Percentiles rank a stretch among this genome's conserved stretches.
Conservation (phyloP, 2,113 vertebrate species). For the Ancistrus triradiatus region DNA sequence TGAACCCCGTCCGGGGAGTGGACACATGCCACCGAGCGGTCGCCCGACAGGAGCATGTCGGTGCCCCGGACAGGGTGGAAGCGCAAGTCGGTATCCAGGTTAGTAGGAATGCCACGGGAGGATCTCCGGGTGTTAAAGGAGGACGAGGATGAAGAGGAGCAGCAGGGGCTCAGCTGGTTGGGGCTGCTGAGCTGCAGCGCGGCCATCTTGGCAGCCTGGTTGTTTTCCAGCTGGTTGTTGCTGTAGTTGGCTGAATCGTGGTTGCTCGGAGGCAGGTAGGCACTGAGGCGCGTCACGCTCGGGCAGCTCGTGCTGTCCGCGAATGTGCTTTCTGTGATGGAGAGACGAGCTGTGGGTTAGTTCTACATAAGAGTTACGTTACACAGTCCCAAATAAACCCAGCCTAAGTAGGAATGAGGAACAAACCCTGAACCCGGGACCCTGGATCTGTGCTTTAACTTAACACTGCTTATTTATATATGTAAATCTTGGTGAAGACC, state of each 20-base stretch:
- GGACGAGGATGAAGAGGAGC: conserved; percentile 58
- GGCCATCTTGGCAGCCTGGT: conserved; percentile 92
- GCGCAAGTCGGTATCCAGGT: conserved; percentile 85
- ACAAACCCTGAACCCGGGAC: too few species aligned
- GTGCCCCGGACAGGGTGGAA: conserved; percentile 88
- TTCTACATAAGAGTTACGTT: too few species aligned
- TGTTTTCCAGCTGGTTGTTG: conserved; percentile 96
- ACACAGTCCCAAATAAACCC: too few species aligned
- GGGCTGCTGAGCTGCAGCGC: conserved; percentile 79
- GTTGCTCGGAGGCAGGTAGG: conserved; percentile 90
- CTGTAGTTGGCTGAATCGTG: conserved; percentile 96
- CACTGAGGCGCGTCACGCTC: conserved; percentile 83
- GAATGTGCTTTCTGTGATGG: conserved; percentile 83
- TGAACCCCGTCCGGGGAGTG: conserved; percentile 88
- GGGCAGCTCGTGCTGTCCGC: conserved; percentile 88
- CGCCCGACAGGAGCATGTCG: conserved; percentile 86
- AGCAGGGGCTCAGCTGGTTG: conserved; percentile 82
- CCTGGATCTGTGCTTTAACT: too few species aligned
- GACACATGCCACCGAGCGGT: conserved; percentile 84
- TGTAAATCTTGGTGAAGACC: too few species aligned
- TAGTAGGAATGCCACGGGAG: conserved; percentile 65
- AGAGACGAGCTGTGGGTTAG: conserved; percentile 8
- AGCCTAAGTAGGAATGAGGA: too few species aligned
- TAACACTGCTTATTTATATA: too few species aligned
- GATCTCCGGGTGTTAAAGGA: conserved; percentile 51